Conservation (phyloP, 2,113 vertebrate genomes). For the Centropristis striata region DNA sequence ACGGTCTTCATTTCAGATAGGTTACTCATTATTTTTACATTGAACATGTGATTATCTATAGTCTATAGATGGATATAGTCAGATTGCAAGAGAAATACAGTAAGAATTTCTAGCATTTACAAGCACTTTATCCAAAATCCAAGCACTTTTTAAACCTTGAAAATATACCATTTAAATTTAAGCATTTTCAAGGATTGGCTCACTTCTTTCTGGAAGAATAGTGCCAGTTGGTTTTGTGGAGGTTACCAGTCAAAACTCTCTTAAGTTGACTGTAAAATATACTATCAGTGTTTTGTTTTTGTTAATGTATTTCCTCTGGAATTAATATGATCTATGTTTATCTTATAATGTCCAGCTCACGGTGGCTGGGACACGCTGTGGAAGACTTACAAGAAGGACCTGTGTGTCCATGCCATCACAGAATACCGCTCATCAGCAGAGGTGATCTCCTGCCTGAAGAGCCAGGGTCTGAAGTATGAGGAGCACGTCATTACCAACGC, state of each 20-base stretch:
- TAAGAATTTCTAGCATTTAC: too few relatives aligned
- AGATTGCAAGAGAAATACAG: too few relatives aligned
- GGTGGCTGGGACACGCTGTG: conserved; percentile 74
- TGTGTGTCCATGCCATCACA: conserved; percentile 50
- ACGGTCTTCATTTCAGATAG: too few relatives aligned
- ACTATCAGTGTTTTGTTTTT: not conserved
- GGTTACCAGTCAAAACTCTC: too few relatives aligned
- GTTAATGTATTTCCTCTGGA: not conserved
- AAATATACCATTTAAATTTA: too few relatives aligned
- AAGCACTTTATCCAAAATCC: too few relatives aligned
- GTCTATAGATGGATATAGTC: too few relatives aligned
- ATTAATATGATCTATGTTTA: not conserved
- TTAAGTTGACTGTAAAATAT: too few relatives aligned
- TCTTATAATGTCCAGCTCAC: conserved; percentile 35
- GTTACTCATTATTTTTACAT: too few relatives aligned
- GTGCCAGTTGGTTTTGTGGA: not conserved
- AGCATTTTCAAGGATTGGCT: too few relatives aligned
- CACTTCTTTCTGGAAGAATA: not conserved
- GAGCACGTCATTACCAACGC: conserved; percentile 59
- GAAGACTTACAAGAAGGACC: conserved; percentile 70
- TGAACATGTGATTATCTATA: too few relatives aligned
- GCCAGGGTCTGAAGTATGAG: conserved; percentile 72
- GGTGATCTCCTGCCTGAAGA: conserved; percentile 61
- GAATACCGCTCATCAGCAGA: conserved; percentile 69
- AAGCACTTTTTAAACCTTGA: too few relatives aligned